Conservation (phyloP, 2,888 invertebrate species). For the Conomelus anceps region DNA sequence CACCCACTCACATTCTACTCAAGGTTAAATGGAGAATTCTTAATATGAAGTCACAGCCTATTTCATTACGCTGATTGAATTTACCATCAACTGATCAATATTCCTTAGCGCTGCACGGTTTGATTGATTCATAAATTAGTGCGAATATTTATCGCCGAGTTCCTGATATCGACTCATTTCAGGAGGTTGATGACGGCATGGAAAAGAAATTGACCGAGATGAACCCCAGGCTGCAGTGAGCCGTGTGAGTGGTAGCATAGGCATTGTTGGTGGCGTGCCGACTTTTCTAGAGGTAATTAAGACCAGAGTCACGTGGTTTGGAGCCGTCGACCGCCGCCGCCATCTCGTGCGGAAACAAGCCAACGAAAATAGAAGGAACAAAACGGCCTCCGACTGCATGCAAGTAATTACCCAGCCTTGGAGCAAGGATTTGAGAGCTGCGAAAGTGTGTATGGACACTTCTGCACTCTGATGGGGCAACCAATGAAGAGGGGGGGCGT, state of each 20-base stretch:
- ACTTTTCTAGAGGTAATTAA: neutral
- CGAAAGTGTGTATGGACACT: neutral
- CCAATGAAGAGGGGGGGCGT: neutral
- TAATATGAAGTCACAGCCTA: no score
- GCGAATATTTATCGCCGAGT: neutral
- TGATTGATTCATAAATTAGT: neutral
- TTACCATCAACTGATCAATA: no score
- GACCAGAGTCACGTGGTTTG: neutral
- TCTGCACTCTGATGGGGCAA: neutral
- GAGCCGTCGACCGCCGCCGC: neutral
- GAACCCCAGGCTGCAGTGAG: neutral
- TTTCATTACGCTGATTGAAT: no score
- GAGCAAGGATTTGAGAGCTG: neutral
- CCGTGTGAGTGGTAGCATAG: neutral
- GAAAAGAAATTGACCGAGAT: neutral
- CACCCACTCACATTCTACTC: no score
- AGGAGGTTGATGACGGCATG: neutral
- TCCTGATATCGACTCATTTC: neutral
- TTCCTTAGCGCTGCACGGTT: neutral
- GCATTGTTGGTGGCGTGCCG: neutral
- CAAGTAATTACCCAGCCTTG: neutral
- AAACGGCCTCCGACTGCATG: neutral
- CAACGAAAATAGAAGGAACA: neutral
- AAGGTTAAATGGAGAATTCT: neutral
- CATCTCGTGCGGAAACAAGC: neutral